Evolutionary conservation across 1,140 invertebrate species (phyloP).

Genomic region (Phymastichus coffea): DNA sequence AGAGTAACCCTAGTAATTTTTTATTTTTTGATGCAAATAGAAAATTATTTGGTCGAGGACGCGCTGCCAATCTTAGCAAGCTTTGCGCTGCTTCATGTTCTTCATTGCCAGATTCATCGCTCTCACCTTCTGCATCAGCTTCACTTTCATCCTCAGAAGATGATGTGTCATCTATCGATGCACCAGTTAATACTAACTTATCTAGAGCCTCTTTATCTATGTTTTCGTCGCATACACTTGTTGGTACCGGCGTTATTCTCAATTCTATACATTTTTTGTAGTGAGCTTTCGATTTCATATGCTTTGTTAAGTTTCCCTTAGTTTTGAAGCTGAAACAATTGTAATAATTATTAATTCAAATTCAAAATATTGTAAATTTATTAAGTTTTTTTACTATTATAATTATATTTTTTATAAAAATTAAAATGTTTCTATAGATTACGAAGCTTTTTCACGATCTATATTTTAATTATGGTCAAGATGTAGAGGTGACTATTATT

Average conservation of each 20-base stretch:
- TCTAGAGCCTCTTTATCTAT: slow-evolving; percentile 69
- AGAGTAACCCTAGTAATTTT: slow-evolving; percentile 58
- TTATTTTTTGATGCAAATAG: slow-evolving; percentile 46
- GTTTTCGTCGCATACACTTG: slow-evolving; percentile 69
- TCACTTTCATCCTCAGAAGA: slow-evolving; percentile 63
- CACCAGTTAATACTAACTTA: slow-evolving; percentile 50
- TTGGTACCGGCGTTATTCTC: slow-evolving; percentile 75
- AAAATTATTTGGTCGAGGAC: too few relatives aligned
- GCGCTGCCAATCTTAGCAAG: slow-evolving; percentile 74
- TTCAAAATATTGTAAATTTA: too few relatives aligned
- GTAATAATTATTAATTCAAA: too few relatives aligned
- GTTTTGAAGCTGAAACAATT: slow-evolving; percentile 92
- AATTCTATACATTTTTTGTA: slow-evolving; percentile 88
- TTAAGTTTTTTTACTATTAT: too few relatives aligned
- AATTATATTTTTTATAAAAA: too few relatives aligned
- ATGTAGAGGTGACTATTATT: too few relatives aligned
- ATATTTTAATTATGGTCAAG: too few relatives aligned
- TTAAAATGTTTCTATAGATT: too few relatives aligned
- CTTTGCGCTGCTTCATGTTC: slow-evolving; percentile 89
- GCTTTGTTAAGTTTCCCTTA: slow-evolving; percentile 97
- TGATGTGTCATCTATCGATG: slow-evolving; percentile 49
- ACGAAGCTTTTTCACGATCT: too few relatives aligned
- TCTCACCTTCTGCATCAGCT: slow-evolving; percentile 45
- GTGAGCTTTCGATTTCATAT: slow-evolving; percentile 98
- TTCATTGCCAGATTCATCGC: slow-evolving; percentile 57